Evolutionary conservation across 2,113 vertebrate species (phyloP).

Genomic region (Carlito syrichta): DNA sequence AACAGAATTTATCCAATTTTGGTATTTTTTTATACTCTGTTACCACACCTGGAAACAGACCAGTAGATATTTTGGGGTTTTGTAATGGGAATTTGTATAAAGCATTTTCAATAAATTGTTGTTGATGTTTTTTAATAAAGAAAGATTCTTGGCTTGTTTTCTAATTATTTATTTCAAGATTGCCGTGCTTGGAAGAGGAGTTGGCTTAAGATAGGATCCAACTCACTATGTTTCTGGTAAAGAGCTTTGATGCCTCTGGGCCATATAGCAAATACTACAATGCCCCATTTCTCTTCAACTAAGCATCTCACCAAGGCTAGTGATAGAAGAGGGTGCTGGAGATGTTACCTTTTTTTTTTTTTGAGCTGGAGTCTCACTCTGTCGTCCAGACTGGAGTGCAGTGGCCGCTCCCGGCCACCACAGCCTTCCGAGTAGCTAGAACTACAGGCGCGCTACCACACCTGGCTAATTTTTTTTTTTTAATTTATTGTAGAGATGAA

Average conservation of each 20-base stretch:
- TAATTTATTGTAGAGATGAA: too few species aligned
- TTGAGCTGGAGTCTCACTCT: too few species aligned
- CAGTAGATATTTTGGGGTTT: conserved; percentile 62
- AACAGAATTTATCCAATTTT: conserved; percentile 48
- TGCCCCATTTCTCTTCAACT: not conserved
- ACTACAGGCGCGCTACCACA: too few species aligned
- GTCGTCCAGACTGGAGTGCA: too few species aligned
- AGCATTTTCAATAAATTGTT: conserved; percentile 84
- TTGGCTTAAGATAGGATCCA: not conserved
- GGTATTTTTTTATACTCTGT: conserved; percentile 75
- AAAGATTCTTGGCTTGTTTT: not conserved
- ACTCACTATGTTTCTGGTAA: not conserved
- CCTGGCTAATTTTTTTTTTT: too few species aligned
- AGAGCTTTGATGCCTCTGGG: not conserved
- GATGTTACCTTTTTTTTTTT: too few species aligned
- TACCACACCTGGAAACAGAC: conserved; percentile 65
- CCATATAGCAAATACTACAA: not conserved
- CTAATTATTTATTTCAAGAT: not conserved
- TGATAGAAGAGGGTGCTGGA: not conserved
- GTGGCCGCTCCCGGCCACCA: too few species aligned
- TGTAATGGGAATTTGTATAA: conserved; percentile 80
- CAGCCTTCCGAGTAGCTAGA: too few species aligned
- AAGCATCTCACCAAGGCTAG: not conserved
- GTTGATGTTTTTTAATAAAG: conserved; percentile 75
- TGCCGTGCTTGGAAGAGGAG: not conserved